Evolutionary conservation across 2,888 invertebrate genomes (phyloP).

Genomic region (Lysandra bellargus): DNA sequence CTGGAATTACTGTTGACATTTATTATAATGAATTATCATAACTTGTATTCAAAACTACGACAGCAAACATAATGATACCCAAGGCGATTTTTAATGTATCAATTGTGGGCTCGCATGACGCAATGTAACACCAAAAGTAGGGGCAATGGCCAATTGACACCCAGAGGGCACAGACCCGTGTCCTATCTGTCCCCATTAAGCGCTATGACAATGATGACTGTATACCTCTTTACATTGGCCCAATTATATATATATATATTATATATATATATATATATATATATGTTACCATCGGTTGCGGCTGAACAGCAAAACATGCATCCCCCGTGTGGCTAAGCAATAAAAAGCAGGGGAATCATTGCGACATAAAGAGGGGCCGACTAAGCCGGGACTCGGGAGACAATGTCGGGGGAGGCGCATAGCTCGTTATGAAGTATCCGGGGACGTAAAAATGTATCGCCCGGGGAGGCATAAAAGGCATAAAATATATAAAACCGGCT

Average conservation of each 20-base stretch:
- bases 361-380: conserved; percentile 47
- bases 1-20: background rate
- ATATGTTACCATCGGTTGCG: background rate
- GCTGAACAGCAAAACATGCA: conserved; percentile 10
- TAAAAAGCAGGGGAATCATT: conserved; percentile 57
- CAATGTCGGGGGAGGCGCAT: conserved; percentile 19
- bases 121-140: background rate
- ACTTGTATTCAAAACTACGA: background rate
- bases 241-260: background rate
- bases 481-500: conserved; percentile 26
- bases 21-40: background rate
- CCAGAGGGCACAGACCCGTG: conserved; percentile 5
- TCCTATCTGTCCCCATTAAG: background rate
- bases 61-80: background rate
- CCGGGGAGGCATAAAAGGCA: conserved; percentile 10
- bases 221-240: background rate
- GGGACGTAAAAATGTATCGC: conserved; percentile 27
- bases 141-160: conserved; percentile 27
- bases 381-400: conserved; percentile 22
- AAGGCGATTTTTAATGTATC: conserved; percentile 17
- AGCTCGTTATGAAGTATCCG: conserved; percentile 30
- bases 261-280: too few relatives aligned
- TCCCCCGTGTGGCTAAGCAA: conserved; percentile 41
- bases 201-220: background rate
- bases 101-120: conserved; percentile 13